Conservation (phyloP, 2,113 vertebrate species). For the Dolichallabes microphthalmus region DNA sequence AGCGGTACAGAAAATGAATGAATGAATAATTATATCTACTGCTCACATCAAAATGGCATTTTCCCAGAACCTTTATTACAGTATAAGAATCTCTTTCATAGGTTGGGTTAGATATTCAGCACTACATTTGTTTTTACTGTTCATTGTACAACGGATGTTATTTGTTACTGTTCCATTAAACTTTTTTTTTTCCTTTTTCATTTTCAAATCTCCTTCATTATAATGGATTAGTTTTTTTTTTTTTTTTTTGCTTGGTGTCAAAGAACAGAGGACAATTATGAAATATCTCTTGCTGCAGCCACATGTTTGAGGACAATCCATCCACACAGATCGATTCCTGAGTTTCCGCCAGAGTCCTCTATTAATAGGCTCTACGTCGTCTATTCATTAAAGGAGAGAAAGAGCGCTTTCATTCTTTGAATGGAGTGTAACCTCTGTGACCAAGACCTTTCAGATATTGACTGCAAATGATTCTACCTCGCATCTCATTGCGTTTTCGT, state of each 20-base stretch:
- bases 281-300: constrained; percentile 7
- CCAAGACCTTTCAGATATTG: constrained; percentile 43
- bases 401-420: constrained; percentile 38
- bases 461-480: constrained; percentile 42
- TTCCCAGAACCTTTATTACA: not conserved
- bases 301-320: constrained; percentile 8
- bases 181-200: not conserved
- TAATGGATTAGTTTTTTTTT: not conserved
- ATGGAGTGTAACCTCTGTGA: constrained; percentile 38
- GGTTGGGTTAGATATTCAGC: not conserved
- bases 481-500: constrained; percentile 15
- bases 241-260: constrained; percentile 2
- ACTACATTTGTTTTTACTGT: not conserved
- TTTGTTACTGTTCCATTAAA: not conserved
- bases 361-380: constrained; percentile 38
- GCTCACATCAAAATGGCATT: not conserved
- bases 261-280: constrained; percentile 28
- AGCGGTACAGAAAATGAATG: too few species aligned
- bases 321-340: constrained; percentile 34
- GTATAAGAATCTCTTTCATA: not conserved
- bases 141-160: not conserved
- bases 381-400: constrained; percentile 48
- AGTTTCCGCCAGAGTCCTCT: constrained; percentile 33
- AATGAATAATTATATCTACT: not conserved
- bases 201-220: not conserved